Conservation (phyloP, 2,113 vertebrate genomes). For the Alaudala cheleensis region DNA sequence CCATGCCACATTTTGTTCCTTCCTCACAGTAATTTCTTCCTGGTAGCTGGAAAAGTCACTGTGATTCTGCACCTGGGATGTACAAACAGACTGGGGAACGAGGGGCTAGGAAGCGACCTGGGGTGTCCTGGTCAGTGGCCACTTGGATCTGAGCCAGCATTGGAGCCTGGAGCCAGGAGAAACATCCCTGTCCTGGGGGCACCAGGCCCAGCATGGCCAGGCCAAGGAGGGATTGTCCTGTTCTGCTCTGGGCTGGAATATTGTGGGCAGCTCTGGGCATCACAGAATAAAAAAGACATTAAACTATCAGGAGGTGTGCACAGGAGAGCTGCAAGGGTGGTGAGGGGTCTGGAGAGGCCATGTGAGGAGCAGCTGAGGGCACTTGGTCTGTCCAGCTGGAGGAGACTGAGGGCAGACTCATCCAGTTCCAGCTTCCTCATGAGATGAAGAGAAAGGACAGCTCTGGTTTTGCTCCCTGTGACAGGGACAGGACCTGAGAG, state of each 20-base stretch:
- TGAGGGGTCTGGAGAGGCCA: neutral
- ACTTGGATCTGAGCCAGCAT: neutral
- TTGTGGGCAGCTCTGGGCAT: neutral
- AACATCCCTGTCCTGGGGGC: neutral
- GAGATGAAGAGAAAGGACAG: neutral
- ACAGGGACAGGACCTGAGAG: no score
- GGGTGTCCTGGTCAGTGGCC: neutral
- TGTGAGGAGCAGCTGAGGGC: neutral
- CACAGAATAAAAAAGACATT: fast-evolving
- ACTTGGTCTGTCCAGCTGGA: neutral
- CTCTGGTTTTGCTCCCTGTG: neutral
- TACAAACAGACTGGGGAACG: fast-evolving
- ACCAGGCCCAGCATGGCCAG: neutral
- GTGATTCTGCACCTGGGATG: neutral
- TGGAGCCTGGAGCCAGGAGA: neutral
- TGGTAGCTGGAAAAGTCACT: neutral
- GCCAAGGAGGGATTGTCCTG: neutral
- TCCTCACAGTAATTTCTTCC: neutral
- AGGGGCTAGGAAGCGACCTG: neutral
- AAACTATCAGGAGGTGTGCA: fast-evolving
- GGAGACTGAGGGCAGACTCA: neutral
- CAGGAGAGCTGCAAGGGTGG: fast-evolving
- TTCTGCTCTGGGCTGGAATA: neutral
- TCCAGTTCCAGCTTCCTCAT: neutral
- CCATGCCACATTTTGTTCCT: neutral